Base-by-base conservation (phyloP, 2,888 invertebrate species). In the Marronus borbonicus region DNA sequence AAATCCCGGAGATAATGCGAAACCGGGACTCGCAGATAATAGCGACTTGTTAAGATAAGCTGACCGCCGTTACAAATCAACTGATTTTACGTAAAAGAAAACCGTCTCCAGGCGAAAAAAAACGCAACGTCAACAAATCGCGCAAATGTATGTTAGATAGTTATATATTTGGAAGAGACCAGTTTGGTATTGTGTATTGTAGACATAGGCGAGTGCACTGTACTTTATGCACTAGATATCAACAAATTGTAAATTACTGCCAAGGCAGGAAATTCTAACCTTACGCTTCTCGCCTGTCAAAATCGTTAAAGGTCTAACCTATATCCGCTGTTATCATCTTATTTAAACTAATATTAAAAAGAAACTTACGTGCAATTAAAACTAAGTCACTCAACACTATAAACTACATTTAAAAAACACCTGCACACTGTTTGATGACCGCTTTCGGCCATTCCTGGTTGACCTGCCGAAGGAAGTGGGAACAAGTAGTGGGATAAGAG, bases 371-470 rank as follows among this genome's bases (percentile, higher is more conserved):
- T 81, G 79, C 80, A 76, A 81, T 69, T 80, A 80, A 80, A 81
- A 79, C 77, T 79, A 80, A 82, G 78, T 80, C 79, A 69, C 77
- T 78, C 75, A 81, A 86, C 84, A 85, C 85, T 85, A 85, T 80
- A 85, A 86, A 86, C 85, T 85, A 86, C 86, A 86, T 87, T 86
- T 86, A 84, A 88, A 88, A 88, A 88, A 88, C 88, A 88, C 88
- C 88, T 88, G 88, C 87, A 87, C 85, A 86, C 85, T 84, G 87
- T 85, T 87, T 88, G 68, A 49, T 49, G 89, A 89, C 89, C 88
- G 88, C 88, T 89, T 89, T 89, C 88, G 87, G 88, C 87, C 87
- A 87, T 88, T 88, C 88, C 88, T 87, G 88, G 86, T 87, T 88
- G 89, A 89, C 88, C 88, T 87, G 88, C 84, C 84, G 86, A 83